A percentile compares a stretch with the other conserved stretches of the same genome.
These are phyloP conservation scores for Cephalopholis sonnerati DNA, from an alignment of 2,113 vertebrate genomes.

Conservation along the genomic window DNA sequence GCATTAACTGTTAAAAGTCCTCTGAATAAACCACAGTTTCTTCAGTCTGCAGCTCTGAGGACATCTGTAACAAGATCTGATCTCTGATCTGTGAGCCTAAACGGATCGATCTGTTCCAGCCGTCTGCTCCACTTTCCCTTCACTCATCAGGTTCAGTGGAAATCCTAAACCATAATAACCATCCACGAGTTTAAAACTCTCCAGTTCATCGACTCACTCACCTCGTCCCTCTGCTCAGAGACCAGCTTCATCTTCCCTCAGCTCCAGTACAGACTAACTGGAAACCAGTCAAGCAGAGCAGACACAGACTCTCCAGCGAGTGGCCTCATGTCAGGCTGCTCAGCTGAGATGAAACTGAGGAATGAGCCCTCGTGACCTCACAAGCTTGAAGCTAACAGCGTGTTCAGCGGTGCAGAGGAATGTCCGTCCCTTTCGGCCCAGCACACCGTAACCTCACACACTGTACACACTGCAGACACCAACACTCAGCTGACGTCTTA, in stretches of 20 bases:
- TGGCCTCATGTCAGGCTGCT: slow-evolving; percentile 1
- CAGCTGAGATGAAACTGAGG: slow-evolving; percentile 4
- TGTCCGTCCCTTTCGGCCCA: slow-evolving; percentile 6
- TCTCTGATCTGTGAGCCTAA: not conserved
- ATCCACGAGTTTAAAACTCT: not conserved
- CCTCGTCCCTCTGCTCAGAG: slow-evolving; percentile 29
- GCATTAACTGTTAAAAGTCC: not conserved
- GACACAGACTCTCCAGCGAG: not conserved
- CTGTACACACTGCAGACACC: not conserved
- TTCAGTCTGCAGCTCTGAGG: not conserved
- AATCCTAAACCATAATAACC: not conserved
- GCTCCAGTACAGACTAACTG: slow-evolving; percentile 4
- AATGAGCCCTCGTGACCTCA: slow-evolving; percentile 60
- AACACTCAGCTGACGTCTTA: slow-evolving; percentile 5
- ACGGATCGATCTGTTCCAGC: not conserved
- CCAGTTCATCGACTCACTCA: slow-evolving; percentile 46
- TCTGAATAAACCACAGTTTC: not conserved
- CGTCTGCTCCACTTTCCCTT: not conserved
- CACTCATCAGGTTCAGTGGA: not conserved
- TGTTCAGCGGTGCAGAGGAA: slow-evolving; percentile 22
- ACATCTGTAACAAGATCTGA: not conserved
- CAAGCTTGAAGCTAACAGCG: not conserved
- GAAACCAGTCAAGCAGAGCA: slow-evolving; percentile 1
- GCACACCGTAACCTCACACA: not conserved
- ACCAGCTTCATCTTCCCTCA: slow-evolving; percentile 54